These are phyloP conservation scores for Sarotherodon lohbergeri DNA, from an alignment of 2,113 vertebrate species.

Conservation along the genomic window DNA sequence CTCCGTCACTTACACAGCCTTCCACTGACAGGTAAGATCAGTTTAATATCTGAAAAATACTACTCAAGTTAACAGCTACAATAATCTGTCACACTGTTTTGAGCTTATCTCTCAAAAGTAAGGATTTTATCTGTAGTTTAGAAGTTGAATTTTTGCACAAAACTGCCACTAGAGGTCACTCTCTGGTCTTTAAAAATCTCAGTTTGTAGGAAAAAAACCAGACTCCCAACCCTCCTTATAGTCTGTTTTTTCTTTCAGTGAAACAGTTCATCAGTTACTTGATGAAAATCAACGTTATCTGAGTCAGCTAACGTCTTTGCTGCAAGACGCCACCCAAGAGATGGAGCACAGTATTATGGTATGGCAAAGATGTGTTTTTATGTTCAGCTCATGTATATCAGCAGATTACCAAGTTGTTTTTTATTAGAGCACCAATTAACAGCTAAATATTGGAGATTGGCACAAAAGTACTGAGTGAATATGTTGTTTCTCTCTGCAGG, in stretches of 20 bases:
- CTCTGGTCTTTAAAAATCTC: background rate
- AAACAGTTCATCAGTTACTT: constrained; percentile 78
- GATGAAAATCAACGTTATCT: constrained; percentile 87
- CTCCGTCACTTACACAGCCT: constrained; percentile 67
- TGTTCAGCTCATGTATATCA: background rate
- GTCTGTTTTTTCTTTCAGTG: constrained; percentile 65
- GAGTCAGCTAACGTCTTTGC: constrained; percentile 82
- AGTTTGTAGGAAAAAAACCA: accelerated
- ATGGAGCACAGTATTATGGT: constrained; percentile 80
- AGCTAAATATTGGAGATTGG: background rate
- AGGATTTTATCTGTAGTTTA: background rate
- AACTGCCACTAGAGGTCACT: background rate
- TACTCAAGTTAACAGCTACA: background rate
- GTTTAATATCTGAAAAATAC: background rate
- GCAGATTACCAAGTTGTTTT: background rate
- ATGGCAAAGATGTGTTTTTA: background rate
- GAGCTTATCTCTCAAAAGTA: background rate
- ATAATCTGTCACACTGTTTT: background rate
- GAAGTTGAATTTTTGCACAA: background rate
- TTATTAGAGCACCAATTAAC: background rate
- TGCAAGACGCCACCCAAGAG: constrained; percentile 81
- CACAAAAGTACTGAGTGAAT: background rate
- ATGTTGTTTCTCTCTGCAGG: constrained; percentile 65
- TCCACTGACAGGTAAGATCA: constrained; percentile 74
- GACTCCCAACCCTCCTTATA: background rate